Base-by-base conservation (phyloP, 2,113 vertebrate genomes). In the Myanophis thanlyinensis region DNA sequence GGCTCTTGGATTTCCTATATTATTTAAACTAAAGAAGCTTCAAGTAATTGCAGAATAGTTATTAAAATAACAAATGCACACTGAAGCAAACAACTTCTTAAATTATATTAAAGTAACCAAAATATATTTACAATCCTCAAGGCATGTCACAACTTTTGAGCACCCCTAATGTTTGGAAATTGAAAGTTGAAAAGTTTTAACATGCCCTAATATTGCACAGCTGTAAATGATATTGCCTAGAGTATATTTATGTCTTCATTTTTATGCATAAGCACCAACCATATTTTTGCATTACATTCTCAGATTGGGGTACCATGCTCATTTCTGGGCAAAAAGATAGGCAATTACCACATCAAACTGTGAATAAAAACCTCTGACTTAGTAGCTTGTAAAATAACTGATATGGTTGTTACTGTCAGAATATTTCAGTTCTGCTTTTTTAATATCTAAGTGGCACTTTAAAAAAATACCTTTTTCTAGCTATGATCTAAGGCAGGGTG, bases 1-100 rank as follows among this genome's bases (percentile, higher is more conserved):
- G 20, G 44, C n/a, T 85, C n/a, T 27, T 92, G 86, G 85, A 80
- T 91, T 93, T 94, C 11, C 91, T 89, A 90, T 94, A 96, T 92
- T 47, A 95, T 95, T 95, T 93, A 62, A 92, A 94, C 90, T 59
- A 30, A 94, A 91, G 54, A 80, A 87, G 35, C n/a, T 89, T 89
- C 15, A 91, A 91, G 27, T 89, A 80, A 54, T 20, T 46, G 25
- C 12, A 25, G 27, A 30, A 25, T 91, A n/a, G 6, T 67, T 88
- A 52, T 2, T 85, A 35, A 22, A 40, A 87, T 67, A 85, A 25
- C 56, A 56, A 85, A 8, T 35, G 89, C 54, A 56, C 54, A 56
- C 7, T 25, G 54, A 56, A 56, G 25, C 54, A 56, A 20, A 56
- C 54, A 56, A n/a, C n/a, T n/a, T n/a, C n/a, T n/a, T 56, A 56